Evolutionary conservation across 92 coral and sea anemone genomes (phyloP), one percentile per base, ranked within the genome.

Genomic region (Heliopora coerulea): DNA sequence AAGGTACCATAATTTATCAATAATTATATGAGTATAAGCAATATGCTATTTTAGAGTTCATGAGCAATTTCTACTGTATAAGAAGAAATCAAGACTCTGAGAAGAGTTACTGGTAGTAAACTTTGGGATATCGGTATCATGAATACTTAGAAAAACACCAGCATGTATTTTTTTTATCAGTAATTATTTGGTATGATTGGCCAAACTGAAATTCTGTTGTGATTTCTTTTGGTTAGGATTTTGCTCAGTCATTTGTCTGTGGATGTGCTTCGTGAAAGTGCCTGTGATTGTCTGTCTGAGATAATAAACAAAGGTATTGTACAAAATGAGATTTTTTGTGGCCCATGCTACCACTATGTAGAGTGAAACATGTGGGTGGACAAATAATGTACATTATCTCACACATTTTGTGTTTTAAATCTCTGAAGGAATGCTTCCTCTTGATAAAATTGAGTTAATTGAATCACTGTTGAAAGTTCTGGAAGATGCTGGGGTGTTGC

Each of bases 251-350:
- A 88, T 54, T 81, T 89, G 68, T 90, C 91, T 13, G 83, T 90
- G 15, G 98, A 90, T 50, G 89, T 85, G 28, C 87, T 93, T 31
- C 79, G 96, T 15, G 98, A 93, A 65, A 90, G 96, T 81, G 89
- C 91, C 0, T 93, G 98, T 81, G 98, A 93, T 68, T 93, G 98
- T 59, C 86, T 93, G 32, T 96, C 91, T 75, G 98, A 90, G 86
- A 87, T 93, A 35, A 85, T 93, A 27, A 83, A 85, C 65, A 93
- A 93, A 84, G 98, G 76, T 69, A 69, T 50, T 23, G 29, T 37
- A 37, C 11, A 11, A 37, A 4, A 37, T 4, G 11, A 37, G 42
- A 37, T 4, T 37, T 37, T 37, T 4, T 37, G 42, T 37, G 17
- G 6, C 17, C 9, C 7, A 50, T 7, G 6, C 17, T 17, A 50